Percentiles rank a stretch among this genome's conserved stretches.
These are phyloP conservation scores for Muscidifurax raptorellus DNA, from an alignment of 1,140 invertebrate genomes.

Conservation along the genomic window DNA sequence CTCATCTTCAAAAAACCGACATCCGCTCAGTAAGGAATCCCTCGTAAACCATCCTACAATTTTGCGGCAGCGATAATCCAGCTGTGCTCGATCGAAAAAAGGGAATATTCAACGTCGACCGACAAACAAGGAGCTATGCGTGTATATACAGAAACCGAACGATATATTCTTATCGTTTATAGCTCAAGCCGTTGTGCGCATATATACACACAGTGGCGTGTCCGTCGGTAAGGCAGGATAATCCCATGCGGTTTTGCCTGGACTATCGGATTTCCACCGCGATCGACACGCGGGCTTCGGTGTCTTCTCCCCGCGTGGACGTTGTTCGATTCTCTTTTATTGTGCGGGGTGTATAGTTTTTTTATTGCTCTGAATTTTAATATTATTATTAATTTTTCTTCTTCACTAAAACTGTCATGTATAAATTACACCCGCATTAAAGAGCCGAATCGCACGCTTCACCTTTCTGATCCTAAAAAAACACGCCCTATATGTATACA, in stretches of 20 bases:
- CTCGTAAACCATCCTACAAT: neutral
- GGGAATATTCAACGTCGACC: too few species aligned
- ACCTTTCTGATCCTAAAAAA: neutral
- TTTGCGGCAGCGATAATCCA: neutral
- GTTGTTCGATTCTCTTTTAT: too few species aligned
- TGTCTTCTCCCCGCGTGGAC: neutral
- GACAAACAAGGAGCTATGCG: neutral
- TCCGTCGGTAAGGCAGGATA: slow-evolving; percentile 58
- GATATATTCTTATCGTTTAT: neutral
- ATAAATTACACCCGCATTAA: neutral
- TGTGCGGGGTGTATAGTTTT: neutral
- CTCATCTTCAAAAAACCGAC: neutral
- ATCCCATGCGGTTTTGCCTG: slow-evolving; percentile 55
- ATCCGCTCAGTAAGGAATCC: neutral
- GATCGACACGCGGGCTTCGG: slow-evolving; percentile 18
- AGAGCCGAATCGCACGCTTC: neutral
- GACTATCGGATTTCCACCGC: slow-evolving; percentile 26
- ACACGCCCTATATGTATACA: too few species aligned
- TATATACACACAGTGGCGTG: slow-evolving; percentile 20
- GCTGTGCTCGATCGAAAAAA: neutral
- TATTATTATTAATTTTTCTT: too few species aligned
- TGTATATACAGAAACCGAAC: neutral
- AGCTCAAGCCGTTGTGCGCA: neutral
- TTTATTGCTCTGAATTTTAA: too few species aligned
- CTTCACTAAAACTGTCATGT: too few species aligned